Evolutionary conservation across 1,140 invertebrate species (phyloP).

Genomic region (Tetramorium simillimum): DNA sequence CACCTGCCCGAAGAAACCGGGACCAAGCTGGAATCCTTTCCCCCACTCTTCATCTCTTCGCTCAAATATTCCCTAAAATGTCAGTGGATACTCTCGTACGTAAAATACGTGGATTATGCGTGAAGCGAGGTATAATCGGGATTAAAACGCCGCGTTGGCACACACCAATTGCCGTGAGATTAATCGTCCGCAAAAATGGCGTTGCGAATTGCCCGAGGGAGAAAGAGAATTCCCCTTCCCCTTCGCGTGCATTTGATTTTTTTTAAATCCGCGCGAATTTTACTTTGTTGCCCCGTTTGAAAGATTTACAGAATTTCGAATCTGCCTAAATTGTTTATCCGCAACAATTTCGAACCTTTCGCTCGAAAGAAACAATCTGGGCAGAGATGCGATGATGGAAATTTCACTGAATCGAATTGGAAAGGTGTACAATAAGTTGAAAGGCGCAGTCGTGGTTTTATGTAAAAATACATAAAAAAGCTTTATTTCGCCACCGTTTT

Average conservation of each 20-base stretch:
- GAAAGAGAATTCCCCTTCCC: not conserved
- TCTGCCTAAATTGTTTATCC: not conserved
- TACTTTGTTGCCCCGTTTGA: not conserved
- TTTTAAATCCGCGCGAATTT: not conserved
- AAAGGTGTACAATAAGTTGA: not conserved
- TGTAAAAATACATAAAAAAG: slow-evolving; percentile 86
- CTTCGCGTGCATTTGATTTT: not conserved
- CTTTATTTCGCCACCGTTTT: slow-evolving; percentile 86
- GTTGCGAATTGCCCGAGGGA: not conserved
- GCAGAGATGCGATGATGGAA: not conserved
- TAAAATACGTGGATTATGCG: not conserved
- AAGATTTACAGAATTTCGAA: not conserved
- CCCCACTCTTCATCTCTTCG: not conserved
- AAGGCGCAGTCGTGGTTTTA: slow-evolving; percentile 72
- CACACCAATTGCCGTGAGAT: not conserved
- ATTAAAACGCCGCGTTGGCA: not conserved
- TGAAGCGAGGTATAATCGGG: not conserved
- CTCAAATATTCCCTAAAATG: not conserved
- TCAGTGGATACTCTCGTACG: not conserved
- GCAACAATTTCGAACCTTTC: not conserved
- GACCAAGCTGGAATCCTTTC: not conserved
- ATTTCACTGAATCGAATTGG: not conserved
- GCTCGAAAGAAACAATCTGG: not conserved
- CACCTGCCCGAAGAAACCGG: not conserved
- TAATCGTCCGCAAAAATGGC: not conserved